Evolutionary conservation across 2,797 vertebrate species (phyloP), one percentile per base, ranked within the genome.

Genomic region (Ctenopoma multispine): DNA sequence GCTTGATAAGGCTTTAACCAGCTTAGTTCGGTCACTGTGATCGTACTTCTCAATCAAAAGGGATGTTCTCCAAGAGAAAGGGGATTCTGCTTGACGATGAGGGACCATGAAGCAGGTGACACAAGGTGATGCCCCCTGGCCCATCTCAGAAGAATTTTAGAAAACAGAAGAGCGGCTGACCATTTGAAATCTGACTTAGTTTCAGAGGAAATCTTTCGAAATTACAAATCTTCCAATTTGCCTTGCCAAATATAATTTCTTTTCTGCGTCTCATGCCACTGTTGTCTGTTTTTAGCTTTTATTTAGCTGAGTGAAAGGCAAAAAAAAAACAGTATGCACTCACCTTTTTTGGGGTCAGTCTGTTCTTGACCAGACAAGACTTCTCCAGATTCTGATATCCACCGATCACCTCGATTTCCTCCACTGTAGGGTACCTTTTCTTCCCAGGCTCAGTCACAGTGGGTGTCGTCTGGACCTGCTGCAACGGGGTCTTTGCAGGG

Each of bases 351-450:
- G 87, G 87, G 9, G 90, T 92, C 2, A 82, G 90, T 89, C 87
- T 94, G 18, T 86, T 94, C 87, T 96, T 97, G 57, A 92, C 87
- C 71, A 98, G 89, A 80, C 97, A 98, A 29, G 97, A 98, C 77
- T 89, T 95, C 64, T 95, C 92, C 59, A 97, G 93, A 38, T 90
- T 93, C 86, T 94, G 94, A 89, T 97, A 98, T 54, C 97, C 97
- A 23, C 97, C 97, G 7, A 98, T 96, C 75, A 98, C 97, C 89
- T 94, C 88, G 29, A 98, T 98, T 87, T 98, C 95, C 68, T 98
- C 96, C 0, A 81, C 96, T 0, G 95, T 95, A n/a, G 96, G 97
- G 83, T 95, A 97, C 59, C 95, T 95, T 81, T 96, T 97, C 89
- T 95, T 97, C 11, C 1, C 61, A 1, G 76, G 70, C 2, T 91